These are phyloP conservation scores for Rhagoletis pomonella DNA, from an alignment of 1,140 invertebrate genomes.

Conservation along the genomic window DNA sequence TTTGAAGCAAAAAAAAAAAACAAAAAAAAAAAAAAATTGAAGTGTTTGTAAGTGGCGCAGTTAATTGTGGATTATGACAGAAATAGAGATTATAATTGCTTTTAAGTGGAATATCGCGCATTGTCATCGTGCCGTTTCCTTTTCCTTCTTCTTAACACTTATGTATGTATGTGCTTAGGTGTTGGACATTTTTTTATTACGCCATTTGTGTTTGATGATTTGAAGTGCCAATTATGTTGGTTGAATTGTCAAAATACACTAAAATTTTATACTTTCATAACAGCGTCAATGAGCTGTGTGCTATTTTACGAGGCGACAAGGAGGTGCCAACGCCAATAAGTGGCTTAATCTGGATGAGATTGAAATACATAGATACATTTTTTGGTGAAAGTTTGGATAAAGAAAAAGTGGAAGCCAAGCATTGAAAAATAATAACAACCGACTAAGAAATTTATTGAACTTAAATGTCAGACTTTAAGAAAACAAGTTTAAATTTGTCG, in stretches of 20 bases:
- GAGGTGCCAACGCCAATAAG: background rate
- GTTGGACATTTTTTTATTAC: background rate
- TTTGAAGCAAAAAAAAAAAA: background rate
- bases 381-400: background rate
- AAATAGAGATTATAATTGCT: constrained; percentile 21
- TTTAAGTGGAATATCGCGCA: constrained; percentile 29
- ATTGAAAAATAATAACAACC: too few species aligned
- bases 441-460: too few species aligned
- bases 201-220: background rate
- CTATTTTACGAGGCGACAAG: background rate
- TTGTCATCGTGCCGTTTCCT: background rate
- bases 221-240: constrained; percentile 39
- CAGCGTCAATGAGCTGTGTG: background rate
- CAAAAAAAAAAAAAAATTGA: background rate
- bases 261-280: constrained; percentile 1
- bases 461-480: too few species aligned
- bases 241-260: constrained; percentile 22
- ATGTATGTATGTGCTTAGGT: background rate
- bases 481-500: too few species aligned
- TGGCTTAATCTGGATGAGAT: background rate
- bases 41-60: background rate
- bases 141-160: background rate
- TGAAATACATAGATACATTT: background rate
- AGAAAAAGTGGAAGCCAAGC: background rate
- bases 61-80: constrained; percentile 43